A percentile compares a stretch with the other conserved stretches of the same genome.
These are phyloP conservation scores for Acronicta alni DNA, from an alignment of 2,888 invertebrate species.

Conservation along the genomic window DNA sequence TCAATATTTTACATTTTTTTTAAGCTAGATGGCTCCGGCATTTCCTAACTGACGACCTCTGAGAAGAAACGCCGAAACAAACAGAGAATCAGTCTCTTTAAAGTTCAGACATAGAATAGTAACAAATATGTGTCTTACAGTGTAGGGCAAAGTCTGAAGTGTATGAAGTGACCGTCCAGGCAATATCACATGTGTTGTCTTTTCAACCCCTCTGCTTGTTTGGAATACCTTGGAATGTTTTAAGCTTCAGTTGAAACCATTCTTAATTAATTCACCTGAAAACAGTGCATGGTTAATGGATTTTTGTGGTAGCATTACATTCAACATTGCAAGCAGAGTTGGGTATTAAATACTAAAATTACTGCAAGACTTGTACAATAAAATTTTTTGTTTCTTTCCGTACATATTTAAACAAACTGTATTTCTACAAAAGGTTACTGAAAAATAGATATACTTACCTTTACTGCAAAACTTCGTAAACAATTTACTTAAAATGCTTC, in stretches of 20 bases:
- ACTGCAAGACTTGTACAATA: not conserved
- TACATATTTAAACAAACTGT: conserved; percentile 26
- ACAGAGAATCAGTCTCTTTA: no score
- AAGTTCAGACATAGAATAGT: no score
- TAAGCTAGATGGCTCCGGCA: no score
- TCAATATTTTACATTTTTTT: no score
- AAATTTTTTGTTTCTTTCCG: not conserved
- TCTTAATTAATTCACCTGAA: conserved; percentile 29
- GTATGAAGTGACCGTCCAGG: no score
- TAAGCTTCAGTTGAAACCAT: not conserved
- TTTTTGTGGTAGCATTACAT: conserved; percentile 43
- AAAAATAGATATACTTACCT: conserved; percentile 23
- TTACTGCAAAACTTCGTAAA: conserved; percentile 42
- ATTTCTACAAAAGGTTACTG: conserved; percentile 13
- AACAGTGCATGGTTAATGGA: conserved; percentile 49
- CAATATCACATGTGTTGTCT: no score
- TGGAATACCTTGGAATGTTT: no score
- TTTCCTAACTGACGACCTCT: no score
- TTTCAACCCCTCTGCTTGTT: no score
- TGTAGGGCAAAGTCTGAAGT: no score
- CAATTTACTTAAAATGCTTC: conserved; percentile 45
- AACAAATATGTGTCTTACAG: no score
- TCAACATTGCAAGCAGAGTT: conserved; percentile 1
- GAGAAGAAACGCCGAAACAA: no score
- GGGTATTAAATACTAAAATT: conserved; percentile 17